Base-by-base conservation (phyloP, 53 echinoderm and acorn worm species). In the Arbacia lixula region DNA sequence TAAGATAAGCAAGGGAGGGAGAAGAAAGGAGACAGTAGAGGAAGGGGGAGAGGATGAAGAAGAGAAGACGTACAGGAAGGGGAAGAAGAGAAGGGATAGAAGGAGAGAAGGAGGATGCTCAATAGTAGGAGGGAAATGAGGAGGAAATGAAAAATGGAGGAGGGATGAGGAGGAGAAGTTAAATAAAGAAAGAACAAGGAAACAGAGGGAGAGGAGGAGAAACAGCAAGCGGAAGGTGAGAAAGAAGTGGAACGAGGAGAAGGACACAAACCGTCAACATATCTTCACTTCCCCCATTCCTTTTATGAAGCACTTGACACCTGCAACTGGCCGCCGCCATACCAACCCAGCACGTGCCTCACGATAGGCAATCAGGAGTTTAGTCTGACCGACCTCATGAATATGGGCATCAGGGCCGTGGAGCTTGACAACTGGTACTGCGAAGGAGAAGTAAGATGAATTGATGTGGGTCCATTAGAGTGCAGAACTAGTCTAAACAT, bases 401-500 rank as follows among this genome's bases (percentile, higher is more conserved):
- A 92, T 36, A 83, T 92, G 86, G 92, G 92, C 5, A 36, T 92
- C 39, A 33, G 92, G 24, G 92, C 66, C 1, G 19, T 92, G 3
- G 92, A 92, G 42, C 72, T 92, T 8, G 92, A 92, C 62, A 92
- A 92, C 84, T 92, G 92, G 92, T 92, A n/a, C 46, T 92, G 92
- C 53, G 76, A 61, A 36, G 66, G 53, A 3, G 91, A 77, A 53
- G 91, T 91, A 68, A 64, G 68, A 56, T n/a, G n/a, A 11, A 56
- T 5, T 46, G 46, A 46, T 46, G 46, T n/a, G n/a, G n/a, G n/a
- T n/a, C n/a, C n/a, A n/a, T n/a, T n/a, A n/a, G n/a, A n/a, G n/a
- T n/a, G n/a, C n/a, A n/a, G n/a, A n/a, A n/a, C n/a, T n/a, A n/a
- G n/a, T n/a, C n/a, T n/a, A n/a, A n/a, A n/a, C n/a, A n/a, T n/a